A percentile compares a stretch with the other conserved stretches of the same genome.
Evolutionary conservation across 1,140 invertebrate species (phyloP).

Genomic region (Panagrolaimus sp.): DNA sequence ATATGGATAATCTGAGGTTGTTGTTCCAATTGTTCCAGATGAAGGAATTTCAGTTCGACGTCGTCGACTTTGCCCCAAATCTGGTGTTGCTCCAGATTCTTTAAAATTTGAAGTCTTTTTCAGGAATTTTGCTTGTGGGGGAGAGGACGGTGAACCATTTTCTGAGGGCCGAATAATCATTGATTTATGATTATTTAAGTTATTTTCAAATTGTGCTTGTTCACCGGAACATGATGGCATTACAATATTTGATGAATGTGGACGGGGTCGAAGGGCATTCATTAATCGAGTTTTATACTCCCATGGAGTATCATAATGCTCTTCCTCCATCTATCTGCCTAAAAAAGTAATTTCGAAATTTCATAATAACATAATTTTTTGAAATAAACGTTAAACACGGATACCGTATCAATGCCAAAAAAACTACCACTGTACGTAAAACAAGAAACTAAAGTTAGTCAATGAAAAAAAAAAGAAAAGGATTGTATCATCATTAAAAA

Average conservation of each 20-base stretch:
- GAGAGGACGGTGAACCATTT: not conserved
- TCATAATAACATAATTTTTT: too few species aligned
- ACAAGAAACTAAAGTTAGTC: too few species aligned
- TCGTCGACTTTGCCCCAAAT: not conserved
- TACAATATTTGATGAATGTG: not conserved
- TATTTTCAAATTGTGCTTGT: not conserved
- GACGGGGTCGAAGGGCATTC: conserved; percentile 2
- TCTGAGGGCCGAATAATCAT: not conserved
- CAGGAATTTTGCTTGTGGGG: not conserved
- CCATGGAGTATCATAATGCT: conserved; percentile 7
- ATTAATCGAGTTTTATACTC: conserved; percentile 4
- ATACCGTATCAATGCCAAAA: too few species aligned
- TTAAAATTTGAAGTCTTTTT: not conserved
- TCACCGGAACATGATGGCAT: not conserved
- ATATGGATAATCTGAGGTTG: not conserved
- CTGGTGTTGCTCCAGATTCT: not conserved
- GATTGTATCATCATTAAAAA: too few species aligned
- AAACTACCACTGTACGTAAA: too few species aligned
- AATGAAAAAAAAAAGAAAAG: too few species aligned
- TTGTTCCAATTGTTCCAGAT: too few species aligned
- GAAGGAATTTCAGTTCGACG: not conserved
- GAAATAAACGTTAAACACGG: too few species aligned
- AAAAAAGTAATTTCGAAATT: too few species aligned
- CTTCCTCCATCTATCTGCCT: not conserved
- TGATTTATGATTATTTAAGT: not conserved